A percentile compares a stretch with the other conserved stretches of the same genome.
These are phyloP conservation scores for Tapirus indicus DNA, from an alignment of 2,797 vertebrate genomes.

Conservation along the genomic window DNA sequence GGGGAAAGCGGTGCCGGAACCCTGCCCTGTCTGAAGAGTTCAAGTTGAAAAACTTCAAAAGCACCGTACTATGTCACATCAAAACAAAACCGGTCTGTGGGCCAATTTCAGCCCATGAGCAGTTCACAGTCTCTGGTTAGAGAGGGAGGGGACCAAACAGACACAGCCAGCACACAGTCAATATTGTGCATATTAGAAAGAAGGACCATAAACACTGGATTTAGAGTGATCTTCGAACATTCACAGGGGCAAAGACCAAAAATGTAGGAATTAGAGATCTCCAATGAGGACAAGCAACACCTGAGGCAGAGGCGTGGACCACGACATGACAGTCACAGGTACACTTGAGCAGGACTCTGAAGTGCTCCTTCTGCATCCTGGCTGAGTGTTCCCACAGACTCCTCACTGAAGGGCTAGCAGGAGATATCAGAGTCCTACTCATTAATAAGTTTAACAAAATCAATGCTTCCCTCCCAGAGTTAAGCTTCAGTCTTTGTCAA, in stretches of 20 bases:
- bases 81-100: not conserved
- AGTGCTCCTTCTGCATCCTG: not conserved
- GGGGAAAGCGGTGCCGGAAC: not conserved
- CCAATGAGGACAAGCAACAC: not conserved
- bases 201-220: not conserved
- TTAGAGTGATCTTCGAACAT: not conserved
- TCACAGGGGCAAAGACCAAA: not conserved
- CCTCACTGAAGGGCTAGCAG: not conserved
- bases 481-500: not conserved
- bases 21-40: not conserved
- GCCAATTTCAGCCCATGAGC: not conserved
- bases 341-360: not conserved
- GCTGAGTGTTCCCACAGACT: not conserved
- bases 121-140: not conserved
- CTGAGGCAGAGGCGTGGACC: not conserved
- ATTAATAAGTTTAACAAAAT: not conserved
- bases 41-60: not conserved
- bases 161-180: not conserved
- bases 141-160: not conserved
- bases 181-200: not conserved
- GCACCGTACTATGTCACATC: too few species aligned
- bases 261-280: not conserved
- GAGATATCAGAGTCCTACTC: not conserved
- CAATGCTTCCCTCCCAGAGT: not conserved
- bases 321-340: not conserved